Evolutionary conservation across 2,113 vertebrate genomes (phyloP).

Genomic region (Corythornis vintsioides): DNA sequence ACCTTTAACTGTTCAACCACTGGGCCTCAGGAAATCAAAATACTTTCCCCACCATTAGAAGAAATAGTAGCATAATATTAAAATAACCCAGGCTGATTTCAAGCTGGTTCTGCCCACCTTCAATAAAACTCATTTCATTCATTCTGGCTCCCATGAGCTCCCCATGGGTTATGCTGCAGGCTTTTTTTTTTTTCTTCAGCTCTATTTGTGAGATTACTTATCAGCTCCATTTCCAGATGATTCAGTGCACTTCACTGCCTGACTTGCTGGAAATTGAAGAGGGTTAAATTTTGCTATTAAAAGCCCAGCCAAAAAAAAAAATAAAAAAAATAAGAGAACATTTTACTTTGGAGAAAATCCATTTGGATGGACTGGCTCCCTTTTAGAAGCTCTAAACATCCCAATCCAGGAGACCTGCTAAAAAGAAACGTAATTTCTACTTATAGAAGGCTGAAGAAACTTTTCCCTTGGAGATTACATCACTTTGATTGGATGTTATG

Average conservation of each 20-base stretch:
- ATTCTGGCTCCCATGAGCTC: background rate
- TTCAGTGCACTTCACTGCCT: slow-evolving; percentile 3
- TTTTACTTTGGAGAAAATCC: slow-evolving; percentile 57
- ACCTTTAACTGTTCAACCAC: background rate
- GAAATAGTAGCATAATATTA: background rate
- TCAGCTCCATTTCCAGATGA: background rate
- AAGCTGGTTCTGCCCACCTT: background rate
- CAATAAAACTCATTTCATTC: slow-evolving; percentile 27
- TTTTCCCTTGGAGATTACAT: slow-evolving; percentile 70
- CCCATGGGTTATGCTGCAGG: background rate
- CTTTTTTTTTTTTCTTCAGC: background rate
- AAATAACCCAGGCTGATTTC: slow-evolving; percentile 5
- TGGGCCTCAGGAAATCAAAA: background rate
- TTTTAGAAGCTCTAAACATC: slow-evolving; percentile 55
- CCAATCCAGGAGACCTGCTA: slow-evolving; percentile 51
- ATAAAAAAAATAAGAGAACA: background rate
- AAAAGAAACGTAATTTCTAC: slow-evolving; percentile 66
- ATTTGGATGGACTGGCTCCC: slow-evolving; percentile 22
- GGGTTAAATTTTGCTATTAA: slow-evolving; percentile 44
- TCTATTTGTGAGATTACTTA: background rate
- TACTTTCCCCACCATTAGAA: background rate
- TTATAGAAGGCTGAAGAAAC: slow-evolving; percentile 64
- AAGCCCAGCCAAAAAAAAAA: slow-evolving; percentile 18
- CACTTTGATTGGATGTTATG: slow-evolving; percentile 65
- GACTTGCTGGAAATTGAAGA: slow-evolving; percentile 27